Percentiles rank a stretch among this genome's conserved stretches.
These are phyloP conservation scores for Drosophila austrosaltans DNA, from an alignment of 2,888 invertebrate genomes.

Conservation along the genomic window DNA sequence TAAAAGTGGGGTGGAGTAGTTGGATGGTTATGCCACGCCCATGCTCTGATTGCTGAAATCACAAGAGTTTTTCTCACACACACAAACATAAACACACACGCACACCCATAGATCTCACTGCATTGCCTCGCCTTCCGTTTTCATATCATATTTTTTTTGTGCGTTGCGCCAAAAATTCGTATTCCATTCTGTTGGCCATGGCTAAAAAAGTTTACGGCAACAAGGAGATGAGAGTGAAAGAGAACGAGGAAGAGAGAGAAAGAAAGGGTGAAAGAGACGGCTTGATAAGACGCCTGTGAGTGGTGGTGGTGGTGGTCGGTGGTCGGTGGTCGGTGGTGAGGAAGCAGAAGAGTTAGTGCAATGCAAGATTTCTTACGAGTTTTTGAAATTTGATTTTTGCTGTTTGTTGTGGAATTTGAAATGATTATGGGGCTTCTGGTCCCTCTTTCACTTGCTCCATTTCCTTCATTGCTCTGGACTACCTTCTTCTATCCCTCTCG, in stretches of 20 bases:
- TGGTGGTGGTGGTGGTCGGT: not conserved
- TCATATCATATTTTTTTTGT: constrained; percentile 50
- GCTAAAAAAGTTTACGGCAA: constrained; percentile 58
- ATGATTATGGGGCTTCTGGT: constrained; percentile 61
- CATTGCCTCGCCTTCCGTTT: constrained; percentile 33
- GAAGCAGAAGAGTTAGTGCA: constrained; percentile 37
- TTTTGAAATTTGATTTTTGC: constrained; percentile 72
- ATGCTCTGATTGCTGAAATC: constrained; percentile 64
- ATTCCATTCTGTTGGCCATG: constrained; percentile 63
- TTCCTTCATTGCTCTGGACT: too few relatives aligned
- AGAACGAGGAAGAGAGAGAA: constrained; percentile 6
- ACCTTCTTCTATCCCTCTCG: not conserved
- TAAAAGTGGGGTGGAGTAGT: constrained; percentile 30
- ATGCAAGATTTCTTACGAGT: constrained; percentile 68
- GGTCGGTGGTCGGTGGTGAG: constrained; percentile 10
- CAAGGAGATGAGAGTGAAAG: constrained; percentile 16
- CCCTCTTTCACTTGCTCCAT: constrained; percentile 5
- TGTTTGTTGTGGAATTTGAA: constrained; percentile 74
- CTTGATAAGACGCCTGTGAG: constrained; percentile 1
- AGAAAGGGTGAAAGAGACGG: not conserved
- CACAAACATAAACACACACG: constrained; percentile 14
- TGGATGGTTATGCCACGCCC: constrained; percentile 25
- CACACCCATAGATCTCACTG: constrained; percentile 29
- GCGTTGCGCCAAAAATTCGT: constrained; percentile 66
- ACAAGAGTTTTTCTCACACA: constrained; percentile 59